A percentile compares a stretch with the other conserved stretches of the same genome.
Conservation (phyloP, 1,140 invertebrate species). For the Aphelenchoides fujianensis region DNA sequence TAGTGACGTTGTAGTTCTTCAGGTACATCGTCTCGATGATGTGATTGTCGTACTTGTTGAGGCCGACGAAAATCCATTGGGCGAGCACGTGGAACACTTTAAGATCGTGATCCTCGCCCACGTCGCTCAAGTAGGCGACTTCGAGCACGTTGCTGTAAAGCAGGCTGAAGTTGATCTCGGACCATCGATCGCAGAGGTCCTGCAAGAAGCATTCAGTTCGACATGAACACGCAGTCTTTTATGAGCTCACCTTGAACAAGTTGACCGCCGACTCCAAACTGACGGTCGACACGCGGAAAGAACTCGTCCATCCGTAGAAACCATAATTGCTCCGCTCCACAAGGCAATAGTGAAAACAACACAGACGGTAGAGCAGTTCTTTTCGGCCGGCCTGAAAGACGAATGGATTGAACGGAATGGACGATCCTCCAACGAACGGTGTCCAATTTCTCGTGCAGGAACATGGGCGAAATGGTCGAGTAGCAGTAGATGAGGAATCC, state of each 20-base stretch:
- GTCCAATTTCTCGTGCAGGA: constrained; percentile 29
- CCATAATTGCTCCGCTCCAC: constrained; percentile 40
- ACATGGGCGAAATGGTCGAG: constrained; percentile 16
- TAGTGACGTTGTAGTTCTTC: background rate
- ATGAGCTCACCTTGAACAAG: constrained; percentile 40
- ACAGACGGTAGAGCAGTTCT: constrained; percentile 35
- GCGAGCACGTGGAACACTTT: constrained; percentile 29
- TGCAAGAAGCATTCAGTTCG: constrained; percentile 25
- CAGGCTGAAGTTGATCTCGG: constrained; percentile 29
- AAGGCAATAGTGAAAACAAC: constrained; percentile 37
- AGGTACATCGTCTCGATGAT: constrained; percentile 22
- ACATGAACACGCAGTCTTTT: background rate
- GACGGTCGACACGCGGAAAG: constrained; percentile 23
- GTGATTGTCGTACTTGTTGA: constrained; percentile 35
- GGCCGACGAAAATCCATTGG: constrained; percentile 40
- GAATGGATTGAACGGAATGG: background rate
- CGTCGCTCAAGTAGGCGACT: constrained; percentile 37
- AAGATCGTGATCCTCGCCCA: constrained; percentile 21
- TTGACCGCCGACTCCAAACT: constrained; percentile 35
- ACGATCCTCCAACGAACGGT: constrained; percentile 14
- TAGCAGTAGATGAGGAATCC: constrained; percentile 41
- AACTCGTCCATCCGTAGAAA: constrained; percentile 36
- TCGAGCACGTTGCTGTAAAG: constrained; percentile 35
- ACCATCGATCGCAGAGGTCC: constrained; percentile 24
- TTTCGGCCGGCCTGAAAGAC: constrained; percentile 21